Evolutionary conservation across 2,888 invertebrate genomes (phyloP).

Genomic region (Coecobrya sp.): DNA sequence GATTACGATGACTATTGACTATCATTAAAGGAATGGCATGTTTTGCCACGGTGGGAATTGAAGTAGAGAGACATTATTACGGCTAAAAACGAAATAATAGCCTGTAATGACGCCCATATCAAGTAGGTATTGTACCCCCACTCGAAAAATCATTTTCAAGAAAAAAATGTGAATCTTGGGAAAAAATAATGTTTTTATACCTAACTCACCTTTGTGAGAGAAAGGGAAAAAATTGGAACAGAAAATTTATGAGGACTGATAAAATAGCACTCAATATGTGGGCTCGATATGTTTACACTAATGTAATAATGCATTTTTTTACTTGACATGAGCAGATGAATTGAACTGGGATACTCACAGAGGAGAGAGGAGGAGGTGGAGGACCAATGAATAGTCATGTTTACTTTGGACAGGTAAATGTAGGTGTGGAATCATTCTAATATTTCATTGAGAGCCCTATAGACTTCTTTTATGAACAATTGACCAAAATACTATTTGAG

Average conservation of each 20-base stretch:
- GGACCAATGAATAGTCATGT: constrained; percentile 61
- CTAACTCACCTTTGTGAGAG: constrained; percentile 37
- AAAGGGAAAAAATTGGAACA: constrained; percentile 31
- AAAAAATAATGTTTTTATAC: constrained; percentile 23
- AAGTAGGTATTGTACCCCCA: constrained; percentile 56
- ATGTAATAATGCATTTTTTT: constrained; percentile 61
- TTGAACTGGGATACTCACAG: constrained; percentile 12
- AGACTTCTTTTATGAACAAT: not conserved
- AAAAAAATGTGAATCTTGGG: constrained; percentile 25
- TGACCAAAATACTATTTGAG: constrained; percentile 44
- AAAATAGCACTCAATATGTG: constrained; percentile 74
- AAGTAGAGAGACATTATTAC: constrained; percentile 36
- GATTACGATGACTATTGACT: not conserved
- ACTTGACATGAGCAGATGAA: constrained; percentile 48
- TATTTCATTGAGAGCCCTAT: constrained; percentile 66
- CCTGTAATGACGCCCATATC: constrained; percentile 66
- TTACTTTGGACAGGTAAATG: constrained; percentile 76
- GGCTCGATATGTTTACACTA: constrained; percentile 69
- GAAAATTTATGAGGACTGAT: constrained; percentile 67
- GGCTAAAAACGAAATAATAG: constrained; percentile 38
- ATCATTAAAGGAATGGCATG: constrained; percentile 48
- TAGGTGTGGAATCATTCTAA: constrained; percentile 78
- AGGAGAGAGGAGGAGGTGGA: constrained; percentile 44
- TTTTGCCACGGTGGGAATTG: constrained; percentile 59
- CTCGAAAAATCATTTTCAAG: constrained; percentile 40